Evolutionary conservation across 2,113 vertebrate species (phyloP).

Genomic region (Chiloscyllium plagiosum): DNA sequence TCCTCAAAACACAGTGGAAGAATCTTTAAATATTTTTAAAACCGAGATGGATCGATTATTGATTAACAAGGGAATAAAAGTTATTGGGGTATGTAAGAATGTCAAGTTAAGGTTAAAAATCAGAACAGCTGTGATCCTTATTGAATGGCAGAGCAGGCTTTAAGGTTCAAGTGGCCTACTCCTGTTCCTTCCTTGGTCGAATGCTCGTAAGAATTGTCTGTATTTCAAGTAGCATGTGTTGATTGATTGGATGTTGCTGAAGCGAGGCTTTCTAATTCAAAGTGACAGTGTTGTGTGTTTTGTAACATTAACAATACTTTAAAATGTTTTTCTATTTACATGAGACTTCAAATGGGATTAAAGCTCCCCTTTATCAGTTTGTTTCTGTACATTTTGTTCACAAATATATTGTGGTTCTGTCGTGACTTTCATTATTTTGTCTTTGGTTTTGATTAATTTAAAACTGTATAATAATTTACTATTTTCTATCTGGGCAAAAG

Average conservation of each 20-base stretch:
- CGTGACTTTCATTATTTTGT: neutral
- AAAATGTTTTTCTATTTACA: neutral
- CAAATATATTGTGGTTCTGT: neutral
- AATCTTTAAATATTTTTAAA: too few species aligned
- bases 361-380: neutral
- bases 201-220: neutral
- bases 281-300: neutral
- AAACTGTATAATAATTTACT: neutral
- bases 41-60: too few species aligned
- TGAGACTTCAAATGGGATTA: neutral
- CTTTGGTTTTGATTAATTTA: neutral
- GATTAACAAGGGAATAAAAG: too few species aligned
- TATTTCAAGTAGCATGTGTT: neutral
- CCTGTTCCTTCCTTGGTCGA: too few species aligned
- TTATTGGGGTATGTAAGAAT: too few species aligned
- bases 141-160: too few species aligned
- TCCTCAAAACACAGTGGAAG: too few species aligned
- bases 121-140: too few species aligned
- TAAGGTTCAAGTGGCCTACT: too few species aligned
- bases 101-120: too few species aligned
- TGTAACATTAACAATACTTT: neutral
- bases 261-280: neutral
- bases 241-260: conserved; percentile 12
- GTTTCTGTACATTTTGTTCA: neutral
- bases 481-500: neutral